Base-by-base conservation (phyloP, 2,797 vertebrate species). In the Crypturellus tataupa region DNA sequence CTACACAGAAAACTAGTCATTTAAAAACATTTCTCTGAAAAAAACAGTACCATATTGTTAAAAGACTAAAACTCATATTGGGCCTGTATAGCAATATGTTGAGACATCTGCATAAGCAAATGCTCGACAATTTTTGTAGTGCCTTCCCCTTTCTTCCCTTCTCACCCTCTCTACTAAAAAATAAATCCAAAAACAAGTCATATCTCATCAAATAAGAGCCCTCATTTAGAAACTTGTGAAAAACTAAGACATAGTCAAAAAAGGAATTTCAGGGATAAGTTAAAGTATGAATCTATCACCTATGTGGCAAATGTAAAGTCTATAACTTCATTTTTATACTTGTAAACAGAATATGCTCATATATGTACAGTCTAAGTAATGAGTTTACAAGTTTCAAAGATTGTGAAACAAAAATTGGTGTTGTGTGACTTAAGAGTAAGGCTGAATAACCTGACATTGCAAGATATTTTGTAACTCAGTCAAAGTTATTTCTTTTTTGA, bases 61-160 rank as follows among this genome's bases (percentile, higher is more conserved):
- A 64, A 76, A 95, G 65, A 71, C 56, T 89, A 71, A 90, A 83
- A 79, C 51, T 83, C 42, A 33, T 63, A 64, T 12, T 91, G 46
- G 33, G 16, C 70, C 81, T 96, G 63, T 83, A 67, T 60, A 56
- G 80, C 78, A 92, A 70, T 94, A 93, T 96, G 94, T 93, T 94
- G 49, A 90, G 90, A 90, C 82, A 89, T 95, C 92, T 95, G 94
- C 65, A 71, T 31, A 89, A 49, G 46, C 81, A 95, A 95, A 91
- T 94, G 85, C 65, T 93, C 77, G 60, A 65, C 56, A 92, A 80
- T 75, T 13, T 71, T 53, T 55, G 8, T 92, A 89, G 25, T 80
- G 20, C 47, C 64, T 49, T 23, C 47, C 12, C 47, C 23, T 49
- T 21, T 53, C 25, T 51, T 51, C 23, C 14, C 25, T 53, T 25